Evolutionary conservation across 2,797 vertebrate genomes (phyloP), one percentile per base, ranked within the genome.

Genomic region (Cossypha dichroa): DNA sequence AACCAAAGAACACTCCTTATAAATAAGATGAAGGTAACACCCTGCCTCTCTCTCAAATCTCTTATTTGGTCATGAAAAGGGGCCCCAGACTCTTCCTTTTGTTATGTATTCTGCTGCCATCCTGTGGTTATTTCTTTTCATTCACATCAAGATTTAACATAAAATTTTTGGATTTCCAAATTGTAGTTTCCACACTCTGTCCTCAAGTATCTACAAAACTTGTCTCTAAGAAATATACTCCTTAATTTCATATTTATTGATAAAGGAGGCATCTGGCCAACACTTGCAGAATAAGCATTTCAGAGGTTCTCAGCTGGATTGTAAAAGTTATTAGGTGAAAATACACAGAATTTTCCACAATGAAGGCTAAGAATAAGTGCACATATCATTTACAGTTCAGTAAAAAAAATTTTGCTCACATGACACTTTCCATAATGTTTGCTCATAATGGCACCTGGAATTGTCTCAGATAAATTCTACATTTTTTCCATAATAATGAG

Each of bases 21-120:
- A 38, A 85, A 48, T 11, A 1, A 1, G 17, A 21, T 58, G 13
- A 58, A 77, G 63, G 15, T 20, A 58, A 31, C 15, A 25, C 21
- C 15, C 13, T 70, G 25, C 5, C 10, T 70, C 68, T 76, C 17
- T 38, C 45, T 52, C 40, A 43, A 29, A 43, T 41, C 26, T 84
- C 11, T 5, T 58, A 10, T 45, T 85, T 85, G 29, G 13, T 63
- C 52, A 56, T 58, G 31, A 63, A 81, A 84, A 48, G 11, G 63
- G 63, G 22, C 10, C 49, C 16, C 9, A 68, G 34, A 10, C 26
- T 29, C 34, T 43, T 43, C 54, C 6, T 88, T 41, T 82, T 87
- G 83, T 51, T 5, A 1, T 94, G 96, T 96, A 92, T 91, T 95
- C 94, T 97, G 93, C 95, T 92, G 94, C 96, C 95, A 97, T 95